A percentile compares a stretch with the other conserved stretches of the same genome.
Evolutionary conservation across 1,140 invertebrate species (phyloP).

Genomic region (Sarcophaga bullata): DNA sequence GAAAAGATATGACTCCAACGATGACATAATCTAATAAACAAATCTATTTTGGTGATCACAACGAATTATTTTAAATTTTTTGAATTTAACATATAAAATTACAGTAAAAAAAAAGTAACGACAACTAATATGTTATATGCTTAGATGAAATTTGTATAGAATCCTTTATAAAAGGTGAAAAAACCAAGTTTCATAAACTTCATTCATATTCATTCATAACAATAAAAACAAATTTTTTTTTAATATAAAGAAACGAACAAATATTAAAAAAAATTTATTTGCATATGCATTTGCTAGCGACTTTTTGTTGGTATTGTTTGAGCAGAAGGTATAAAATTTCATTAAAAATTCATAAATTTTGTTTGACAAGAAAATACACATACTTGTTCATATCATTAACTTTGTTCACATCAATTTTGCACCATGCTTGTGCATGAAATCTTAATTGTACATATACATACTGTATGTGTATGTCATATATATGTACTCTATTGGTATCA

Average conservation of each 20-base stretch:
- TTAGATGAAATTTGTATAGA: too few species aligned
- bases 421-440: neutral
- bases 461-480: neutral
- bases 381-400: neutral
- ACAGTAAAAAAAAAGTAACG: too few species aligned
- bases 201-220: neutral
- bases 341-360: slow-evolving; percentile 6
- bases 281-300: neutral
- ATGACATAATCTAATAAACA: too few species aligned
- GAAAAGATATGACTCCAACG: too few species aligned
- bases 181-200: too few species aligned
- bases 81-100: too few species aligned
- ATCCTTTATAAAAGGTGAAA: too few species aligned
- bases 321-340: neutral
- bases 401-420: neutral
- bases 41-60: too few species aligned
- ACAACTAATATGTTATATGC: too few species aligned
- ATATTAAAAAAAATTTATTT: neutral
- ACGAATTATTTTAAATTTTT: too few species aligned
- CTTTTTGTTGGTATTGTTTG: neutral
- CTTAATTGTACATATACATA: neutral
- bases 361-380: neutral
- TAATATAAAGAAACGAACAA: neutral
- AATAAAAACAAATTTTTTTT: neutral
- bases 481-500: too few species aligned